Base-by-base conservation (phyloP, 2,113 vertebrate genomes). In the Haplochromis burtoni region DNA sequence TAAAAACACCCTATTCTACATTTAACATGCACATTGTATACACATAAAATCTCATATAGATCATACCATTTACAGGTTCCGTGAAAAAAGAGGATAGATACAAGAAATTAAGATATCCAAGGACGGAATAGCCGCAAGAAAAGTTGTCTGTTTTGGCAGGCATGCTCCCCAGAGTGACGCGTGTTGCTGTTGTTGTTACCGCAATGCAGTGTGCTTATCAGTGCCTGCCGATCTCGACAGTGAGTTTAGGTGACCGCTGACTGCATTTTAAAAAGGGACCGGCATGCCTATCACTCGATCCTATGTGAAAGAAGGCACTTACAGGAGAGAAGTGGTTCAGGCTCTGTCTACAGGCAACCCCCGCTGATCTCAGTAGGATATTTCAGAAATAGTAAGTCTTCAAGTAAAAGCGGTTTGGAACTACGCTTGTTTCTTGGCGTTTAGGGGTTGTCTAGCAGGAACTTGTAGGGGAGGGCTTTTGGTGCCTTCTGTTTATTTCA, bases 221-320 rank as follows among this genome's bases (percentile, higher is more conserved):
- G 81, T 87, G 87, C 78, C 68, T 14, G 49, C n/a, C 26, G 35
- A 86, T 54, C 11, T 49, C 13, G 42, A 88, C 81, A 31, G 87
- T 73, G 5, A 21, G 81, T 71, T 87, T 59, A 80, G 90, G 89
- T 93, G 86, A 82, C 40, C 17, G 45, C 31, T 57, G 68, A 91
- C 93, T 92, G 90, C 90, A 88, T 91, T 79, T 90, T 59, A 85
- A 89, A 90, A 85, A 88, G 89, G 88, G 85, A 73, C 93, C 89
- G 91, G 86, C 89, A 90, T 90, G 94, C 92, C 93, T 86, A 87
- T 95, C 90, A 88, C 93, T 92, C 73, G 76, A 87, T 89, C 66
- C 90, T 90, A 54, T 89, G 94, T 91, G 91, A 90, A 93, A 95
- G 92, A 96, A 96, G 95, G 95, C 95, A 96, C 95, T 96, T 95